Base-by-base conservation (phyloP, 2,888 invertebrate species). In the Pseudoips prasinana region DNA sequence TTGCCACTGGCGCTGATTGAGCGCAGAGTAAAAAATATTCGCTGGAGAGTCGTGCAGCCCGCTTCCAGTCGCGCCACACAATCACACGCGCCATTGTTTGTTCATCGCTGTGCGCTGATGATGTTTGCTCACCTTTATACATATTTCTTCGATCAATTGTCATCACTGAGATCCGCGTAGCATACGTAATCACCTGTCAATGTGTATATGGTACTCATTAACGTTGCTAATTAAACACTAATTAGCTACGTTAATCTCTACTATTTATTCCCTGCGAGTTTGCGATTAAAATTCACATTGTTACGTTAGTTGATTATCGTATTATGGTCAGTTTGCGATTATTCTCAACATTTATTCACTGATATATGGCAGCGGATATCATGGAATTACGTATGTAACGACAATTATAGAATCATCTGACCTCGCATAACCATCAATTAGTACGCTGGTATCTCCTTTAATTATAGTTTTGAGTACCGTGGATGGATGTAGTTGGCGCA, bases 1-100 rank as follows among this genome's bases (percentile, higher is more conserved):
- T 85, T 85, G 86, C 84, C 88, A 85, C 85, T 75, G 79, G 79
- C 81, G 76, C 84, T 88, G 88, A 88, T 88, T 88, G 88, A 80
- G 78, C 71, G 54, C 63, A 62, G 71, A 72, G 64, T 70, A 81
- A 83, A 82, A 86, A 80, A n/a, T 14, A 14, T 20, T 20, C 20
- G 20, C 4, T 66, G 61, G 64, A 58, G 59, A 64, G 61, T 61
- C 48, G 36, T 30, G 55, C 45, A 38, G 45, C 47, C 49, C 64
- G 58, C 47, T 47, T 54, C 51, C 54, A 58, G 49, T 58, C 55
- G 49, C 46, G 52, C 46, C 49, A 52, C 63, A 78, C 85, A 85
- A 85, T 83, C 77, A 83, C 81, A 83, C 80, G 75, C 77, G 68
- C 69, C 63, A 64, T 52, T 85, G 73, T 86, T 86, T 86, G 81